These are phyloP conservation scores for Melanotaenia maccullochi DNA, from an alignment of 2,797 vertebrate species.

Conservation along the genomic window DNA sequence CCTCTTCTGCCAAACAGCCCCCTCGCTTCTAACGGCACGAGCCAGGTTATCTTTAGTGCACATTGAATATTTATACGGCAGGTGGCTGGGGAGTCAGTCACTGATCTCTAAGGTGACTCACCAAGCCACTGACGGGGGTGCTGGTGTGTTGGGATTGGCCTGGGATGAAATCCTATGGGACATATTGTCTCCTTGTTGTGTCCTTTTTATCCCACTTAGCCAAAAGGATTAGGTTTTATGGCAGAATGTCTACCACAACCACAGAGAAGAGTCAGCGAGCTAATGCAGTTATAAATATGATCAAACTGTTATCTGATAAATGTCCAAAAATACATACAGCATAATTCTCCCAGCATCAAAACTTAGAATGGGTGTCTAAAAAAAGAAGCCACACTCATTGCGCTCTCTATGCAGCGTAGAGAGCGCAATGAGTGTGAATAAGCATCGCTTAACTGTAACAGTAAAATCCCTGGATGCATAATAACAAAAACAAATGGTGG, in stretches of 20 bases:
- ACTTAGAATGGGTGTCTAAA: slow-evolving; percentile 38
- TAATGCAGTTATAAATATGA: slow-evolving; percentile 15
- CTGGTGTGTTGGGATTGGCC: slow-evolving; percentile 52
- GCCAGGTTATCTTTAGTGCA: slow-evolving; percentile 81
- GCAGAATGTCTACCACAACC: slow-evolving; percentile 30
- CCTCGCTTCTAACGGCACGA: slow-evolving; percentile 45
- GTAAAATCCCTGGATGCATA: slow-evolving; percentile 4
- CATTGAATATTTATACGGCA: slow-evolving; percentile 82
- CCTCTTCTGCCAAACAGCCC: slow-evolving; percentile 38
- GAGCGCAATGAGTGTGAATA: background rate
- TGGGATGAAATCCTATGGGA: slow-evolving; percentile 69
- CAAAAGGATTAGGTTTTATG: slow-evolving; percentile 61
- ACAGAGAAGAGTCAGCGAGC: slow-evolving; percentile 32
- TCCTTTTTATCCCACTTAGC: slow-evolving; percentile 65
- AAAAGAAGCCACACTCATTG: slow-evolving; percentile 38
- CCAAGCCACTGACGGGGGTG: slow-evolving; percentile 57
- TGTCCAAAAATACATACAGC: slow-evolving; percentile 30
- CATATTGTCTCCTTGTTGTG: slow-evolving; percentile 72
- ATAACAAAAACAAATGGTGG: slow-evolving; percentile 4
- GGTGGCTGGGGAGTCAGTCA: slow-evolving; percentile 73
- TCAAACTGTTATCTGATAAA: slow-evolving; percentile 35
- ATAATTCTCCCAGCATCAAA: slow-evolving; percentile 24
- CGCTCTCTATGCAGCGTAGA: slow-evolving; percentile 11
- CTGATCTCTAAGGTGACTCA: slow-evolving; percentile 83
- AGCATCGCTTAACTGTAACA: slow-evolving; percentile 16